These are phyloP conservation scores for Arenaria interpres DNA, from an alignment of 2,113 vertebrate genomes.

Conservation along the genomic window DNA sequence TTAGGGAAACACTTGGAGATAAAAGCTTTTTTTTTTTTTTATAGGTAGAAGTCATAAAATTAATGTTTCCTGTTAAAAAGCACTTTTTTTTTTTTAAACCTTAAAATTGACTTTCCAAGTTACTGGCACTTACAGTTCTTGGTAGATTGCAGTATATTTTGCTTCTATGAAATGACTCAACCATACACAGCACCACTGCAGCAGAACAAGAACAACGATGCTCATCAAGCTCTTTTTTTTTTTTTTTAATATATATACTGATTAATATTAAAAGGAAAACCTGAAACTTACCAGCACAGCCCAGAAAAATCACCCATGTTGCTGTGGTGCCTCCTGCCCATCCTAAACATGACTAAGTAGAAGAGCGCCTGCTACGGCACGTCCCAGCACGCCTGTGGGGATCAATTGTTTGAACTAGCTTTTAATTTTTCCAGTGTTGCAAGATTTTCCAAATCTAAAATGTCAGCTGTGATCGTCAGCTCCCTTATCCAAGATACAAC, in stretches of 20 bases:
- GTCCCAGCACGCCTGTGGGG: accelerated
- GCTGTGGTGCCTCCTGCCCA: background rate
- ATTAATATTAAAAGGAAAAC: constrained; percentile 49
- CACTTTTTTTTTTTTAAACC: background rate
- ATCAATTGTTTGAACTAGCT: background rate
- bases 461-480: background rate
- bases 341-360: background rate
- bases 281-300: constrained; percentile 22
- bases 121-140: constrained; percentile 3
- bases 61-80: constrained; percentile 2
- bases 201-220: constrained; percentile 19
- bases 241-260: background rate
- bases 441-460: background rate
- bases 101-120: constrained; percentile 3
- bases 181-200: constrained; percentile 31
- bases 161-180: constrained; percentile 42
- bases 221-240: constrained; percentile 2
- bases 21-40: background rate
- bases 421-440: background rate
- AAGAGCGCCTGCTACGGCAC: background rate
- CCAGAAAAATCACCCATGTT: background rate
- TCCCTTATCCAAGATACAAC: background rate
- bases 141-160: background rate
- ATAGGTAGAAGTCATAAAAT: constrained; percentile 7
- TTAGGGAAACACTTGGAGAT: background rate